These are phyloP conservation scores for Pomphorhynchus laevis DNA, from an alignment of 1,140 invertebrate genomes.

Conservation along the genomic window DNA sequence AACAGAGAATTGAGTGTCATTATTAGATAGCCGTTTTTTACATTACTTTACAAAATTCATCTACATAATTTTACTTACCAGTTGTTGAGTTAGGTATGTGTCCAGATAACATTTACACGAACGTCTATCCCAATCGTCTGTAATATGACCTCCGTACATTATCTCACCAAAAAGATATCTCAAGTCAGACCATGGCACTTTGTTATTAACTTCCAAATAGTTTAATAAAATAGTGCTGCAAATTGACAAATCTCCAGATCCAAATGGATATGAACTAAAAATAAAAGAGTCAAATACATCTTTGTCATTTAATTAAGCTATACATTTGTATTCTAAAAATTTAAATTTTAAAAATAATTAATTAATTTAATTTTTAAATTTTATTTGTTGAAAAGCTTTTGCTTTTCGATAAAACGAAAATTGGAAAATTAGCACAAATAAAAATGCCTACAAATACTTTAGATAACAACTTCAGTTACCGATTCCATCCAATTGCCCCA, in stretches of 20 bases:
- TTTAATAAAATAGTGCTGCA: slow-evolving; percentile 68
- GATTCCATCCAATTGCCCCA: slow-evolving; percentile 21
- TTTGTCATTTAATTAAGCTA: background rate
- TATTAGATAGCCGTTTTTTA: too few relatives aligned
- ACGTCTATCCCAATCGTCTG: slow-evolving; percentile 66
- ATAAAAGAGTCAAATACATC: background rate
- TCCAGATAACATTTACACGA: slow-evolving; percentile 59
- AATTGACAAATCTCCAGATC: slow-evolving; percentile 52
- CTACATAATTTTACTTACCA: slow-evolving; percentile 28
- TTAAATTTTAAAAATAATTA: too few relatives aligned
- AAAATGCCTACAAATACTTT: slow-evolving; percentile 13
- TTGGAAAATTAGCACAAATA: slow-evolving; percentile 13
- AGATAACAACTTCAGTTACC: slow-evolving; percentile 23
- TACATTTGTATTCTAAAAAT: background rate
- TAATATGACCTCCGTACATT: slow-evolving; percentile 88
- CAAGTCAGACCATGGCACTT: slow-evolving; percentile 27
- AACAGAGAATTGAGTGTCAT: too few relatives aligned
- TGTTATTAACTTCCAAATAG: slow-evolving; percentile 50
- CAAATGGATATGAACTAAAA: slow-evolving; percentile 35
- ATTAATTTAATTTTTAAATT: too few relatives aligned
- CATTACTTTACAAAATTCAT: background rate
- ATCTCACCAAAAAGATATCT: slow-evolving; percentile 73
- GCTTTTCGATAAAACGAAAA: background rate
- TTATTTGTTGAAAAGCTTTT: too few relatives aligned
- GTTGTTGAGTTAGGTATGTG: slow-evolving; percentile 39